Evolutionary conservation across 37 sponge, comb jelly and placozoan genomes (phyloP).

Genomic region (Chondrosia reniformis): DNA sequence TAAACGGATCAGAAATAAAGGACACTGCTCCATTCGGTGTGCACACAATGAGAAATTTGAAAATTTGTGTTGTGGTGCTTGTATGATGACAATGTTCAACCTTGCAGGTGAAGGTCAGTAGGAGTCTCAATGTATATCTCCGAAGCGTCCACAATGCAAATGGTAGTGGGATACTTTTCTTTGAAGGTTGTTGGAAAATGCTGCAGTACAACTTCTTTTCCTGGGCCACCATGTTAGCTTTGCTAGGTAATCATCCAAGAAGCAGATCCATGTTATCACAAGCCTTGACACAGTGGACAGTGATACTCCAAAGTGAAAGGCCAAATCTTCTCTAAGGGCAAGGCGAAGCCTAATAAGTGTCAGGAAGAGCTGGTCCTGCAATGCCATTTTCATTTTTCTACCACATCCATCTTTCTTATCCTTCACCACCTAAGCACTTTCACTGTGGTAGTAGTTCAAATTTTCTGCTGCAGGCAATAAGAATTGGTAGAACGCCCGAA

Average conservation of each 20-base stretch:
- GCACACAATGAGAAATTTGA: neutral
- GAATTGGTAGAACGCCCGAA: neutral
- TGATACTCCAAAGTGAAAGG: neutral
- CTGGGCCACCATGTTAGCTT: neutral
- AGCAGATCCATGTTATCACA: slow-evolving; percentile 1
- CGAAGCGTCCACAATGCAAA: neutral
- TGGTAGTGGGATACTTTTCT: slow-evolving; percentile 6
- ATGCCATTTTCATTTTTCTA: neutral
- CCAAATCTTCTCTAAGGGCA: slow-evolving; percentile 3
- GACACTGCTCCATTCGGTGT: slow-evolving; percentile 1
- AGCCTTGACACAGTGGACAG: neutral
- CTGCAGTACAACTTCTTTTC: neutral
- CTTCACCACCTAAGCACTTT: neutral
- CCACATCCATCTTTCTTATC: neutral
- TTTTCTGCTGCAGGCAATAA: neutral
- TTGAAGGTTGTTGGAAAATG: neutral
- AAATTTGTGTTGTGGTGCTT: neutral
- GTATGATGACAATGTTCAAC: slow-evolving; percentile 2
- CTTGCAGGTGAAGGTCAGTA: neutral
- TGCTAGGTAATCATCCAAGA: neutral
- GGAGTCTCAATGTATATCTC: neutral
- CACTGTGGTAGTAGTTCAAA: neutral
- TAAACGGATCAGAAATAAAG: neutral
- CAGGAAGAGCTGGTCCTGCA: neutral
- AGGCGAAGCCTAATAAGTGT: neutral